Base-by-base conservation (phyloP, 2,888 invertebrate species). In the Drosophila mulleri region DNA sequence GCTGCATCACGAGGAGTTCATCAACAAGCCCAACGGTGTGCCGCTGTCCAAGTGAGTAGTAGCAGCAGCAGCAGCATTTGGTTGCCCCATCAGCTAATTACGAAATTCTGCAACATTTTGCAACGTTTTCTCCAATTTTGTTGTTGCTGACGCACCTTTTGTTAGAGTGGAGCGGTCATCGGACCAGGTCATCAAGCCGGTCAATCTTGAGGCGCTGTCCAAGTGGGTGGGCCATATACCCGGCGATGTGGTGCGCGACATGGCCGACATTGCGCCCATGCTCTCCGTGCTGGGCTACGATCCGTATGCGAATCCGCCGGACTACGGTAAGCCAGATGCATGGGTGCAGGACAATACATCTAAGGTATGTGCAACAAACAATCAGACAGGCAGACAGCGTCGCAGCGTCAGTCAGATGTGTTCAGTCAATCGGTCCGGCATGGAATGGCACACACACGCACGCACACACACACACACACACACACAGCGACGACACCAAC, bases 161-260 rank as follows among this genome's bases (percentile, higher is more conserved):
- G 26, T 6, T 57, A 98, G 98, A 94, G 98, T 98, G 92, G 99
- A 99, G 94, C 95, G 98, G 73, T 98, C 98, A 54, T 98, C 98
- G 75, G 99, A 99, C 94, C 99, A 99, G 95, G 98, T 99, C 88
- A 98, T 99, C 93, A 98, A 99, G 91, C 98, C 99, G 16, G 97
- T 99, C 72, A 99, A 99, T 94, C 94, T 98, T 91, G 99, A 99
- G 93, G 99, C 99, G 54, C 94, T 99, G 77, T 95, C 96, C 89
- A 98, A 97, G 94, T 98, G 98, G 98, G 97, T 97, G 81, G 97
- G 97, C 67, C 95, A 96, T 92, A 95, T 98, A 91, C 98, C 98
- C 89, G 95, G 95, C 29, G 98, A 99, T 94, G 98, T 99, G 71
- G 95, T 98, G 75, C 95, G 95, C 74, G 98, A 98, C 92, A 98